These are phyloP conservation scores for Vollenhovia emeryi DNA, from an alignment of 1,140 invertebrate species.

Conservation along the genomic window DNA sequence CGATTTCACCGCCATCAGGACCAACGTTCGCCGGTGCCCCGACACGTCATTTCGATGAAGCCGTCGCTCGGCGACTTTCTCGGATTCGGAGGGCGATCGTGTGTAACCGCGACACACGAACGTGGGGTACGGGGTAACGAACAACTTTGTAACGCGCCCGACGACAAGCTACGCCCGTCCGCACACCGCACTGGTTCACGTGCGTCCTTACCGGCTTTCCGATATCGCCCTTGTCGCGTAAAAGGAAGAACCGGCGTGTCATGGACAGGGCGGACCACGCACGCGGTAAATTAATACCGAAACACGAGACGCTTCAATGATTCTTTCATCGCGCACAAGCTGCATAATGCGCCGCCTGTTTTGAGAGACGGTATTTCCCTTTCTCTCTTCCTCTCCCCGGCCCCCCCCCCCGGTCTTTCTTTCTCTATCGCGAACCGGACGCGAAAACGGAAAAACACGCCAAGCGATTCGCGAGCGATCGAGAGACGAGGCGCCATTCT, in stretches of 20 bases:
- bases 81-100: not conserved
- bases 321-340: conserved; percentile 44
- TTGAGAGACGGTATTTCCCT: not conserved
- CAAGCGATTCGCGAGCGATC: conserved; percentile 3
- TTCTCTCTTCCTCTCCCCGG: not conserved
- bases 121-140: conserved; percentile 9
- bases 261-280: conserved; percentile 23
- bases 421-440: not conserved
- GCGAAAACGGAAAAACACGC: not conserved
- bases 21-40: not conserved
- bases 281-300: conserved; percentile 55
- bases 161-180: conserved; percentile 2
- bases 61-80: not conserved
- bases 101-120: not conserved
- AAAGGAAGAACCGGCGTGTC: conserved; percentile 35
- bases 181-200: not conserved
- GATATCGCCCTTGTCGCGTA: not conserved
- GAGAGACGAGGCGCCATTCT: not conserved
- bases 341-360: conserved; percentile 47
- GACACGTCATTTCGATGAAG: conserved; percentile 27
- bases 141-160: conserved; percentile 14
- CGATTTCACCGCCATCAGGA: not conserved
- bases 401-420: too few relatives aligned
- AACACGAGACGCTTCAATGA: conserved; percentile 54
- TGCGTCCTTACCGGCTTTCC: conserved; percentile 8